phyloP scores from a whole-genome alignment of 2,888 invertebrate species.

The Cataglyphis albicans region DNA sequence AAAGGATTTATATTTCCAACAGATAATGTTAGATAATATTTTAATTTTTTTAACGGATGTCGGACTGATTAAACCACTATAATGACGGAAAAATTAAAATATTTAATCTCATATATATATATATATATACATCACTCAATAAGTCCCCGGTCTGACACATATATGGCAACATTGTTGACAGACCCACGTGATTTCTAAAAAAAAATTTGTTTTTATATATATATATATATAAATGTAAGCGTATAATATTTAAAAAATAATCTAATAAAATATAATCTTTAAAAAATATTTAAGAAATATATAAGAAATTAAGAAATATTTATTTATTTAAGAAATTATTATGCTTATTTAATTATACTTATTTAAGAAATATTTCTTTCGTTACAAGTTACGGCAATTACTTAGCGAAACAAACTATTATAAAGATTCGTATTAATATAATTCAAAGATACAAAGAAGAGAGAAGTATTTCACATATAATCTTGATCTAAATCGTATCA shows the following conservation, averaged over 20 bases:
- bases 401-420: constrained; percentile 21
- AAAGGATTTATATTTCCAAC: neutral
- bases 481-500: constrained; percentile 33
- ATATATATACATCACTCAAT: too few relatives aligned
- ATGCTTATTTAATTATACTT: too few relatives aligned
- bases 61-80: neutral
- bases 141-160: too few relatives aligned
- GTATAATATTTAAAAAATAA: neutral
- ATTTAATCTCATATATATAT: neutral
- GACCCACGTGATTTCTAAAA: too few relatives aligned
- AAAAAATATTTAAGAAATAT: too few relatives aligned
- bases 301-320: too few relatives aligned
- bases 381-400: constrained; percentile 35
- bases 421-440: constrained; percentile 13
- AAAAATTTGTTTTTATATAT: too few relatives aligned
- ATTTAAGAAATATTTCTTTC: neutral
- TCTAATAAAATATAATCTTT: neutral
- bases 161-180: too few relatives aligned
- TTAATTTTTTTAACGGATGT: neutral
- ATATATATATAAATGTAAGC: neutral
- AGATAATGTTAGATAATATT: neutral
- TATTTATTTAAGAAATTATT: too few relatives aligned
- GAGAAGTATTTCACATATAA: neutral
- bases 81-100: neutral
- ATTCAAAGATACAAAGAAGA: constrained; percentile 12